Evolutionary conservation across 1,140 invertebrate genomes (phyloP).

Genomic region (Drosophila santomea): DNA sequence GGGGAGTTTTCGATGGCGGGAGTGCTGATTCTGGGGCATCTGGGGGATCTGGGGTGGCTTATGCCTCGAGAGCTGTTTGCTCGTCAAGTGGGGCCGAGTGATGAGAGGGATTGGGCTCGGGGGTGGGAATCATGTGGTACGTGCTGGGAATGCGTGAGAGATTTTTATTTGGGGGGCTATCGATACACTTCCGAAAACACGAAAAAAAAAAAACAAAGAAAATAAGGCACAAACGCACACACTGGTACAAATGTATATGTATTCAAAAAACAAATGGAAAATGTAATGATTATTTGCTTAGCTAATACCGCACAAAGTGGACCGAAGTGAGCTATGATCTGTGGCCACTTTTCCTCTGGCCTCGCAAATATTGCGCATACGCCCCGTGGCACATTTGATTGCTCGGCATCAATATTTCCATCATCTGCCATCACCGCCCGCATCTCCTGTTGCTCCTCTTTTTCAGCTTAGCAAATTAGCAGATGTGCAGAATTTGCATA

Average conservation of each 20-base stretch:
- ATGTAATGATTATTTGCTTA: conserved; percentile 83
- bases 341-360: conserved; percentile 32
- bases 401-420: conserved; percentile 71
- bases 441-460: conserved; percentile 63
- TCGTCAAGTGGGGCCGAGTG: conserved; percentile 62
- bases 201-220: conserved; percentile 14
- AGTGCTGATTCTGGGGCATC: not conserved
- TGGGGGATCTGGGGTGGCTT: conserved; percentile 23
- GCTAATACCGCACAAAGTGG: conserved; percentile 82
- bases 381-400: conserved; percentile 78
- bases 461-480: conserved; percentile 75
- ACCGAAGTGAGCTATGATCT: conserved; percentile 51
- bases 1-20: conserved; percentile 13
- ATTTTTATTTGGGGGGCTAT: conserved; percentile 77
- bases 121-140: conserved; percentile 59
- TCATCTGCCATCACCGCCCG: not conserved
- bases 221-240: conserved; percentile 17
- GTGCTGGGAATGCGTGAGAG: conserved; percentile 80
- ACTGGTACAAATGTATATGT: conserved; percentile 24
- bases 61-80: conserved; percentile 64
- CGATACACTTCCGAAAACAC: conserved; percentile 57
- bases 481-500: conserved; percentile 76
- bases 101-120: conserved; percentile 3
- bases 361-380: conserved; percentile 58
- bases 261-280: conserved; percentile 77